Evolutionary conservation across 2,888 invertebrate genomes (phyloP), one percentile per base, ranked within the genome.

Genomic region (Tinea pellionella): DNA sequence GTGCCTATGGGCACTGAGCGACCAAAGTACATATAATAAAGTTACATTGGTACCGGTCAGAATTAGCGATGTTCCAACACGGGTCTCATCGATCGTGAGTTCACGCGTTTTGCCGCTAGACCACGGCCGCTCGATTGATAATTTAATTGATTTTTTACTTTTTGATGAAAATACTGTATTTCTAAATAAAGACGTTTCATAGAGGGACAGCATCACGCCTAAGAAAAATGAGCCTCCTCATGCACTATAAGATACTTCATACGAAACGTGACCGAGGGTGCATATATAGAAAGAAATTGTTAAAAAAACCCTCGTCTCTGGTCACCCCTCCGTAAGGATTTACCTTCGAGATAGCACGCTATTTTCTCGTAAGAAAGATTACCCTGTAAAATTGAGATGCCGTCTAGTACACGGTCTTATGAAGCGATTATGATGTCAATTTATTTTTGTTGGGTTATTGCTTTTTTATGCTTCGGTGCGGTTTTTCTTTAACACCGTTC

Each of bases 221-320:
- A 74, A 81, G 79, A 85, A 81, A 83, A 84, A 84, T 83, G 82
- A 74, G 76, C 75, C 73, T 75, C 74, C 76, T 82, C 80, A 84
- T 79, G 75, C 81, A 78, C 80, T 80, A 78, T 15, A 57, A 57
- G 57, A 57, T 57, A 79, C 79, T 85, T 78, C 82, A 81, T 85
- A 80, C 74, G 76, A 76, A 77, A 86, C 86, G 86, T 86, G 86
- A 85, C 81, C 73, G 69, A 74, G 80, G 86, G 86, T 83, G 84
- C 82, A 84, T 85, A 84, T 76, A 79, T 79, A 77, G 77, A 69
- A 69, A 69, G 75, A 76, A 78, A 77, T 80, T 79, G 79, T 78
- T 80, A 83, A 83, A 80, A 81, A 81, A 70, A 12, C 68, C 81
- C 79, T 77, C 73, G 69, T 77, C 15, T 15, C 57, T 57, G 57